Base-by-base conservation (phyloP, 2,113 vertebrate genomes). In the Apaloderma vittatum region DNA sequence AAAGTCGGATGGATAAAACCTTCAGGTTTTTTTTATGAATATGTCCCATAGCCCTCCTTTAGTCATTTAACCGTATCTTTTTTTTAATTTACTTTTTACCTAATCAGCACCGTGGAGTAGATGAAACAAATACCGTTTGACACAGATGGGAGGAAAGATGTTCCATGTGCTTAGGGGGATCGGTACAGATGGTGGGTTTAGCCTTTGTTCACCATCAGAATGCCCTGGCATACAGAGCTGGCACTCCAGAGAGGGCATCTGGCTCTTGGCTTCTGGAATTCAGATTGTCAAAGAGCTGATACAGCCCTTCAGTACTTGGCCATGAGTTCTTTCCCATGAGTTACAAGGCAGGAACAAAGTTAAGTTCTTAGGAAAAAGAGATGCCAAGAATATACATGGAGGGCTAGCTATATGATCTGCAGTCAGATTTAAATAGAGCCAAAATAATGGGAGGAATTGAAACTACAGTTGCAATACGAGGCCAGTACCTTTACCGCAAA, bases 131-230 rank as follows among this genome's bases (percentile, higher is more conserved):
- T 51, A 26, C 58, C 72, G 13, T 59, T 90, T 68, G 61, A 61
- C 61, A 88, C 73, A 92, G 78, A 93, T 85, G 61, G 81, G 37
- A 85, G n/a, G 70, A 90, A 91, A 65, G 61, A 54, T 79, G 49
- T 61, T 82, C 45, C 46, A 6, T 49, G 36, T 63, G 58, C 66
- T 84, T 75, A 8, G 83, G 78, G 58, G 71, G 46, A n/a, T 86
- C 75, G 45, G 67, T 83, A 37, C 85, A 90, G 94, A 77, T 95
- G 90, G 87, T 45, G 9, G 76, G 40, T 82, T 94, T 80, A 79
- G 71, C 9, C 77, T 87, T 63, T 78, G 66, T 72, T 62, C 62
- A 18, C 51, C 61, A 82, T 61, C 52, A 74, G 43, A 92, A 72
- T 2, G 13, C 62, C 75, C 26, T 65, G 48, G 40, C 21, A 29